A percentile compares a stretch with the other conserved stretches of the same genome.
Evolutionary conservation across 23 tunicate species (phyloP).

Genomic region (Oikopleura dioica): DNA sequence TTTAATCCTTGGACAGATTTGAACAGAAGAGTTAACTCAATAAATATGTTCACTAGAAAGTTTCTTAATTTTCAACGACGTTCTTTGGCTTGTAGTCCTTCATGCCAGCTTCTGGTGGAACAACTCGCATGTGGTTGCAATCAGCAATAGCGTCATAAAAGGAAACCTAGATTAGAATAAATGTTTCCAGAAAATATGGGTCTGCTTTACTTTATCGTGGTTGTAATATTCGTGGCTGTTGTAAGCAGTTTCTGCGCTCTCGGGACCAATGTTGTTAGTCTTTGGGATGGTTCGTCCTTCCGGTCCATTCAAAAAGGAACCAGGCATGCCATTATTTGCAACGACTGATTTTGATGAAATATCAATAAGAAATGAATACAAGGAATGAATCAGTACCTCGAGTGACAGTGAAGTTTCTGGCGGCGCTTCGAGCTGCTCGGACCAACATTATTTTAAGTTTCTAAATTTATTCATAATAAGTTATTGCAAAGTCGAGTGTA

Average conservation of each 20-base stretch:
- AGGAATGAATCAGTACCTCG: too few relatives aligned
- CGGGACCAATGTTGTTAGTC: not conserved
- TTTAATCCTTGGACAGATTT: too few relatives aligned
- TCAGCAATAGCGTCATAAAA: constrained; percentile 10
- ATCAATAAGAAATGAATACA: not conserved
- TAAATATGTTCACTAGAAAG: too few relatives aligned
- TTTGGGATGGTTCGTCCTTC: not conserved
- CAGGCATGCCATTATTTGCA: not conserved
- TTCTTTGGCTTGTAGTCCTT: not conserved
- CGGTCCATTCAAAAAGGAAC: not conserved
- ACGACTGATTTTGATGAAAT: not conserved
- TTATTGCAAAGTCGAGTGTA: too few relatives aligned
- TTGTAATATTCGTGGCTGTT: constrained; percentile 12
- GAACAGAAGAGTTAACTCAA: too few relatives aligned
- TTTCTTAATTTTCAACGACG: too few relatives aligned
- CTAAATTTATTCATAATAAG: too few relatives aligned
- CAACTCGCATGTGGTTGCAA: constrained; percentile 1
- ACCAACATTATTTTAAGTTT: too few relatives aligned
- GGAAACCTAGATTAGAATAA: not conserved
- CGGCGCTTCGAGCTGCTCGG: too few relatives aligned
- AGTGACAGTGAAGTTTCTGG: too few relatives aligned
- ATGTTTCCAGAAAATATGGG: too few relatives aligned
- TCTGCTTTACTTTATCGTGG: constrained; percentile 11
- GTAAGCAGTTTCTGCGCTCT: not conserved
- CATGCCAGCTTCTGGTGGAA: not conserved